Conservation (phyloP, 2,797 vertebrate genomes). For the Potorous gilbertii region DNA sequence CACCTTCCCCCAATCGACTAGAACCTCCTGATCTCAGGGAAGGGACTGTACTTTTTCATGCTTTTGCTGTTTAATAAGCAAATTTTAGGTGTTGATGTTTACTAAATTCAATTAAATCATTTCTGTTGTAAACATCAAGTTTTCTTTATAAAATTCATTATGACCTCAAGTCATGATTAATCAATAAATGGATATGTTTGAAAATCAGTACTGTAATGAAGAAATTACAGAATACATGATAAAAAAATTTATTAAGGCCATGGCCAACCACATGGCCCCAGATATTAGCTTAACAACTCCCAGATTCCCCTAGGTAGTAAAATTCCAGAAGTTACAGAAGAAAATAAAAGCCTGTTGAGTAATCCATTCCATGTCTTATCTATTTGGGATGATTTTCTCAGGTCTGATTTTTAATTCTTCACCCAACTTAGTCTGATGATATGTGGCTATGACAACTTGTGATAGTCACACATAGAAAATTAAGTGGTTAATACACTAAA, state of each 20-base stretch:
- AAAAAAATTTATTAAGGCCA: not conserved
- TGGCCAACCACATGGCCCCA: not conserved
- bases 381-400: constrained; percentile 10
- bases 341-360: constrained; percentile 18
- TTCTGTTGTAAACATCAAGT: not conserved
- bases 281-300: not conserved
- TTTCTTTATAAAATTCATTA: not conserved
- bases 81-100: not conserved
- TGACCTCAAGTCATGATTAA: not conserved
- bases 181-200: not conserved
- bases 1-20: not conserved
- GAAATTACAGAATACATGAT: not conserved
- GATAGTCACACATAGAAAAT: not conserved
- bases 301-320: not conserved
- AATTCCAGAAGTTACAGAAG: not conserved
- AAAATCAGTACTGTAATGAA: not conserved
- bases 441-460: not conserved
- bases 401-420: not conserved
- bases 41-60: not conserved
- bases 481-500: not conserved
- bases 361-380: not conserved
- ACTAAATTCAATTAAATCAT: not conserved
- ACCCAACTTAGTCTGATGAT: not conserved
- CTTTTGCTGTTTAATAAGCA: not conserved
- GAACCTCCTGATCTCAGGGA: not conserved